A percentile compares a stretch with the other conserved stretches of the same genome.
Evolutionary conservation across 2,113 vertebrate species (phyloP).

Genomic region (Aspidoscelis tigris): DNA sequence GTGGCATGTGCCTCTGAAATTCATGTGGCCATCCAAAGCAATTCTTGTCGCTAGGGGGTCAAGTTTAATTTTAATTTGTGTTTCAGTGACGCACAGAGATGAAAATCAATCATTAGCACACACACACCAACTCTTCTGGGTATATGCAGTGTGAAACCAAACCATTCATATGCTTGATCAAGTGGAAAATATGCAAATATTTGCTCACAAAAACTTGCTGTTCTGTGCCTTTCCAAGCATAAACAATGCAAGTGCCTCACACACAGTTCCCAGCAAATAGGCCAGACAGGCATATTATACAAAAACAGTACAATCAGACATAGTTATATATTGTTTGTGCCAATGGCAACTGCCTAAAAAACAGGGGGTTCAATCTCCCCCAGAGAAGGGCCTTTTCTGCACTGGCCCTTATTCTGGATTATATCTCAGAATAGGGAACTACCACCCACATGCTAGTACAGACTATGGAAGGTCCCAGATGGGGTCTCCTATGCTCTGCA

Average conservation of each 20-base stretch:
- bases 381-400: no score
- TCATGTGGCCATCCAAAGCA: not conserved
- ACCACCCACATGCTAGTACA: no score
- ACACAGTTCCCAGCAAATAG: not conserved
- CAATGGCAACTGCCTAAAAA: no score
- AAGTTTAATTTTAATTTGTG: not conserved
- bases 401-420: no score
- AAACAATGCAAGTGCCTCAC: slow-evolving; percentile 51
- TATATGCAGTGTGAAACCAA: slow-evolving; percentile 12
- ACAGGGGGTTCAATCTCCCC: not conserved
- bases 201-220: slow-evolving; percentile 61
- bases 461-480: no score
- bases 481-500: no score
- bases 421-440: no score
- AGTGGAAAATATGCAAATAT: slow-evolving; percentile 77
- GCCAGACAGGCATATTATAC: not conserved
- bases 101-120: not conserved
- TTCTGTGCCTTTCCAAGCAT: slow-evolving; percentile 60
- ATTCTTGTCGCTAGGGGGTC: rapidly evolving
- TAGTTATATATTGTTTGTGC: not conserved
- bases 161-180: slow-evolving; percentile 56
- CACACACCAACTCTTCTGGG: slow-evolving; percentile 12
- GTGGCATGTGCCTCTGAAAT: not conserved
- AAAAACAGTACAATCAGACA: not conserved
- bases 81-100: not conserved